These are phyloP conservation scores for Globia sparganii DNA, from an alignment of 2,888 invertebrate genomes.

Conservation along the genomic window DNA sequence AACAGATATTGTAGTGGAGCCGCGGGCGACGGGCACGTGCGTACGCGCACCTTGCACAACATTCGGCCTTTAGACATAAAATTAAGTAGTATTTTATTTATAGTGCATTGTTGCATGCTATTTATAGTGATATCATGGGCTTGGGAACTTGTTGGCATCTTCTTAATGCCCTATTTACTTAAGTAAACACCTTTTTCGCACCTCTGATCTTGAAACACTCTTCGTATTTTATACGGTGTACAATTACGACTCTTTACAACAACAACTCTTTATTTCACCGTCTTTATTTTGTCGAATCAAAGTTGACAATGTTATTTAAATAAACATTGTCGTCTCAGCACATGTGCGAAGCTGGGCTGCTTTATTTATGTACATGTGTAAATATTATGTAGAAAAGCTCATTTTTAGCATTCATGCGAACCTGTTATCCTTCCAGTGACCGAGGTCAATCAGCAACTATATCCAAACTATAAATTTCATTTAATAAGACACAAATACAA, in stretches of 20 bases:
- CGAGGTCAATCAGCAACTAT: slow-evolving; percentile 89
- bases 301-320: slow-evolving; percentile 60
- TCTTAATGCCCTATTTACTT: slow-evolving; percentile 60
- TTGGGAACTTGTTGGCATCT: slow-evolving; percentile 56
- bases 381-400: slow-evolving; percentile 72
- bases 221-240: slow-evolving; percentile 48
- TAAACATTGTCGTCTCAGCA: slow-evolving; percentile 48
- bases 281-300: slow-evolving; percentile 54
- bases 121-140: slow-evolving; percentile 61
- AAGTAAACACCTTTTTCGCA: slow-evolving; percentile 53
- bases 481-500: slow-evolving; percentile 90
- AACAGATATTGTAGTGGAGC: slow-evolving; percentile 86
- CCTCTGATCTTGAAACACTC: slow-evolving; percentile 51
- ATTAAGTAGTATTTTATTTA: slow-evolving; percentile 82
- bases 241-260: slow-evolving; percentile 54
- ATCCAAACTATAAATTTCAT: slow-evolving; percentile 90
- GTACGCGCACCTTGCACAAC: slow-evolving; percentile 88
- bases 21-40: slow-evolving; percentile 88
- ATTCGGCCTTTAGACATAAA: slow-evolving; percentile 78
- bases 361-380: slow-evolving; percentile 65
- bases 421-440: slow-evolving; percentile 86
- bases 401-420: slow-evolving; percentile 83
- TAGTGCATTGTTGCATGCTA: slow-evolving; percentile 74
- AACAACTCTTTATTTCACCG: slow-evolving; percentile 38
- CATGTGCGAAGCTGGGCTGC: slow-evolving; percentile 46